A percentile compares a stretch with the other conserved stretches of the same genome.
Conservation (phyloP, 2,888 invertebrate species). For the Pandemis heparana region DNA sequence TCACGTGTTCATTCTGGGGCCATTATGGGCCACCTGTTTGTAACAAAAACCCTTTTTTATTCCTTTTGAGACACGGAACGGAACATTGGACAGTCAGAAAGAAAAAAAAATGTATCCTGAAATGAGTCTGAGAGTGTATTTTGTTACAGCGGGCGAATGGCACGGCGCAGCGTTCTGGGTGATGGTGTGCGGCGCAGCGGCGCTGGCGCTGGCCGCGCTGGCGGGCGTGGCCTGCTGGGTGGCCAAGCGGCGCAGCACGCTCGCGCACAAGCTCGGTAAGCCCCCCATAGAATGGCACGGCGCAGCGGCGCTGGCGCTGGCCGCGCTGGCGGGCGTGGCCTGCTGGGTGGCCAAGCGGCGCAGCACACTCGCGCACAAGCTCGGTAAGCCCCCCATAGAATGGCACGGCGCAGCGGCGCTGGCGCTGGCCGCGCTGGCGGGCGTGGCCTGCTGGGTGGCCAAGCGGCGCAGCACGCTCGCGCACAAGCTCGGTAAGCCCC, state of each 20-base stretch:
- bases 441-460: conserved; percentile 73
- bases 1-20: too few relatives aligned
- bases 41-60: too few relatives aligned
- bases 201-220: conserved; percentile 54
- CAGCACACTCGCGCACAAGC: conserved; percentile 74
- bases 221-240: conserved; percentile 72
- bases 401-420: conserved; percentile 62
- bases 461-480: conserved; percentile 71
- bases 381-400: conserved; percentile 67
- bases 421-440: conserved; percentile 53
- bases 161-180: conserved; percentile 70
- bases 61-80: too few relatives aligned
- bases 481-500: conserved; percentile 75
- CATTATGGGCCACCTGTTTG: too few relatives aligned
- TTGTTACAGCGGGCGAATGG: conserved; percentile 65
- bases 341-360: conserved; percentile 75
- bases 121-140: background rate
- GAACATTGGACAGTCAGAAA: too few relatives aligned
- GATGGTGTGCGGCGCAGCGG: conserved; percentile 63
- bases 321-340: conserved; percentile 57
- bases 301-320: conserved; percentile 55
- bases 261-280: conserved; percentile 78
- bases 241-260: conserved; percentile 66
- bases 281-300: conserved; percentile 63
- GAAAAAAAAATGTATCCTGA: too few relatives aligned